Evolutionary conservation across 2,888 invertebrate species (phyloP), one percentile per base, ranked within the genome.

Genomic region (Dorcus parallelipipedus): DNA sequence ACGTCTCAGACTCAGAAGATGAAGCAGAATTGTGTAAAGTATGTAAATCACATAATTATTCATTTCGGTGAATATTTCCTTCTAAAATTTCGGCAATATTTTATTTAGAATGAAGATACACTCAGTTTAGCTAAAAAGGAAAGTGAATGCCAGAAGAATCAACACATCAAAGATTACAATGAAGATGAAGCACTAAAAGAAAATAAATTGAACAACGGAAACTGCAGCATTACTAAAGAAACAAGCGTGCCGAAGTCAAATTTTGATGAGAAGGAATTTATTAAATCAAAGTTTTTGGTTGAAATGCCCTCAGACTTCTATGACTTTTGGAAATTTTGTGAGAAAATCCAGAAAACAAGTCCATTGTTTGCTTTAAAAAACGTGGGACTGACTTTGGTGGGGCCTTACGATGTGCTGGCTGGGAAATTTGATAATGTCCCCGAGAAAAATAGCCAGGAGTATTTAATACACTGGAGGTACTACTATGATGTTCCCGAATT

Each of bases 401-500:
- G 97, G 0, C 93, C 96, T 0, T 97, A 85, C 79, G 95, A 97
- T 77, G 85, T 93, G 52, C 76, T 97, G 40, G 79, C 82, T 48
- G 87, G 86, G 5, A 84, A 84, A 69, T 81, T 90, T 62, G 68
- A 70, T 58, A 69, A 71, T 49, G 82, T 82, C 2, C 76, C 78
- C 56, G 74, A 84, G 23, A 64, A 67, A 61, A 77, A 82, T 1
- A 78, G 83, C 59, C 82, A 86, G 60, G 80, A 86, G 60, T 91
- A 88, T 73, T 81, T 94, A 49, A 78, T 86, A 8, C 94, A 96
- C 74, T 95, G 93, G 91, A 84, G 97, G 67, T 97, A 91, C 78
- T 94, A 85, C 74, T 94, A 90, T 77, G 97, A 98, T 81, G 93
- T 95, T 8, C 97, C 97, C 8, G 97, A 97, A 78, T 92, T 96